These are phyloP conservation scores for Brachylomia viminalis DNA, from an alignment of 2,888 invertebrate genomes.

Conservation along the genomic window DNA sequence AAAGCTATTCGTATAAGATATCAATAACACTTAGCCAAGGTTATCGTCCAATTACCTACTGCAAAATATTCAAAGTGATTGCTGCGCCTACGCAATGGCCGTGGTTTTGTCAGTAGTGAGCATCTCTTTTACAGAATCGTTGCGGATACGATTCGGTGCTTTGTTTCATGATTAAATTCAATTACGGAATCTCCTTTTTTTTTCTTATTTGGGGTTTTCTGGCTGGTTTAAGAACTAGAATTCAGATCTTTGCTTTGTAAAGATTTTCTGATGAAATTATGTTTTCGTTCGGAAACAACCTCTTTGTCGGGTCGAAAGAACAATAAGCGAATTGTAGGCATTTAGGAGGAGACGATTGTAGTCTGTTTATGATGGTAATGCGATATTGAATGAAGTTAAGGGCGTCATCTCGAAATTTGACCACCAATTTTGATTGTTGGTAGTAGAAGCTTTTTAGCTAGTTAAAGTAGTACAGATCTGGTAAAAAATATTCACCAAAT, in stretches of 20 bases:
- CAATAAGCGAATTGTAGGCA: not conserved
- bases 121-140: conserved; percentile 65
- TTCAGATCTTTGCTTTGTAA: not conserved
- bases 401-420: not conserved
- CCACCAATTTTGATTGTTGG: not conserved
- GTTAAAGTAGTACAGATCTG: not conserved
- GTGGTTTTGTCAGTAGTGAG: conserved; percentile 72
- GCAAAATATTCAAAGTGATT: conserved; percentile 63
- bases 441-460: not conserved
- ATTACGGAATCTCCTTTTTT: not conserved
- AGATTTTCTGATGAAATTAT: not conserved
- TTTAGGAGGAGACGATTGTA: not conserved
- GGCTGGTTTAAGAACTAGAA: conserved; percentile 6
- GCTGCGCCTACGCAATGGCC: conserved; percentile 69
- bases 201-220: not conserved
- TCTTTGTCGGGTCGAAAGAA: not conserved
- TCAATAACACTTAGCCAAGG: conserved; percentile 68
- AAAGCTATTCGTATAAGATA: conserved; percentile 52
- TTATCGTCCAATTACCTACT: conserved; percentile 60
- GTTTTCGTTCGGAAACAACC: not conserved
- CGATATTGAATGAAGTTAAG: not conserved
- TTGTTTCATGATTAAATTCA: conserved; percentile 26
- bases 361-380: not conserved
- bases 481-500: not conserved
- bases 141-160: conserved; percentile 13